phyloP scores from a whole-genome alignment of 2,888 invertebrate genomes.

The Troides aeacus region DNA sequence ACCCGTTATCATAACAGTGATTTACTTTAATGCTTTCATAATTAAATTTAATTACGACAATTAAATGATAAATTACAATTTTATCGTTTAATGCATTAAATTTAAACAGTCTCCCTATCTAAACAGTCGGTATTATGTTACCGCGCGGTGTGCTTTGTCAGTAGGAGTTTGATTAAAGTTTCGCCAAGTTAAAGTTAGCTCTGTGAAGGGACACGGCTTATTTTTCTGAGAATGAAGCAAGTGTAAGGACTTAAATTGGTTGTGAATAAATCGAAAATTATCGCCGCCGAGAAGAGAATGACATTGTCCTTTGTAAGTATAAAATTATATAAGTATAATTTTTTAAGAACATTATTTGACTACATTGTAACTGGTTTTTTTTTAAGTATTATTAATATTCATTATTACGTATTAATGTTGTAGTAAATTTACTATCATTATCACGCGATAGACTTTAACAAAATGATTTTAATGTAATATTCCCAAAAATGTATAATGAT shows the following conservation, averaged over 20 bases:
- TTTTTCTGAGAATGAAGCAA: conserved; percentile 46
- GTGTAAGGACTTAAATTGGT: conserved; percentile 39
- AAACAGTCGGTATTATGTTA: conserved; percentile 31
- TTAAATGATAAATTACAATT: conserved; percentile 12
- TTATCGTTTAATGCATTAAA: conserved; percentile 6
- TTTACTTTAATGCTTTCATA: background rate
- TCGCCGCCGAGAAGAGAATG: conserved; percentile 67
- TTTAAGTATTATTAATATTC: no score
- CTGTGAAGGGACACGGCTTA: conserved; percentile 25
- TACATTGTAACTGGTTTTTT: no score
- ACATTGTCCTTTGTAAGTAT: conserved; percentile 78
- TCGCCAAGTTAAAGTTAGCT: conserved; percentile 38
- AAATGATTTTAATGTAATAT: background rate
- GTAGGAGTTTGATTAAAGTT: conserved; percentile 36
- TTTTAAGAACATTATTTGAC: no score
- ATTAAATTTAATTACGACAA: conserved; percentile 1
- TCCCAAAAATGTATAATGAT: background rate
- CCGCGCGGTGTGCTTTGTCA: conserved; percentile 33
- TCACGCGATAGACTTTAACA: background rate
- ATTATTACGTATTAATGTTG: no score
- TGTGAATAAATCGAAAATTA: conserved; percentile 52
- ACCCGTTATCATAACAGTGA: conserved; percentile 1
- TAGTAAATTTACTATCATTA: no score
- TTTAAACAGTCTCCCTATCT: background rate
- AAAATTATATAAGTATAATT: conserved; percentile 3